phyloP scores from a whole-genome alignment of 2,888 invertebrate species.

The Sarcophaga variegata region DNA sequence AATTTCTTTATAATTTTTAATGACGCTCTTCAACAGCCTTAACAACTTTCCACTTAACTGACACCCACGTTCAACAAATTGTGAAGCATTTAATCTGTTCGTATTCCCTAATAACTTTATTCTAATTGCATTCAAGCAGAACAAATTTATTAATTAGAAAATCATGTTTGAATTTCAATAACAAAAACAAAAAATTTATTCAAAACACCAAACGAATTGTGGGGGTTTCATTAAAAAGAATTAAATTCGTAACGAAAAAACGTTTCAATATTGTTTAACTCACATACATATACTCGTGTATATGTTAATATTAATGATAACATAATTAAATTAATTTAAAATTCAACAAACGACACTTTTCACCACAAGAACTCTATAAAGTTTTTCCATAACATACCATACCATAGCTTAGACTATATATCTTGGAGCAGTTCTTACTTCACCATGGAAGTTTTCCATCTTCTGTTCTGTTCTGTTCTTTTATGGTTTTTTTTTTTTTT shows the following conservation, averaged over 20 bases:
- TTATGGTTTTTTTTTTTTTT: not conserved
- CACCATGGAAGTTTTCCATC: not conserved
- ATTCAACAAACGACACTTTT: constrained; percentile 63
- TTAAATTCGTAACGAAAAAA: not conserved
- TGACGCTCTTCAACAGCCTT: not conserved
- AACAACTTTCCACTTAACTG: not conserved
- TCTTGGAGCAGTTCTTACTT: not conserved
- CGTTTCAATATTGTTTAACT: too few species aligned
- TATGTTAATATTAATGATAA: constrained; percentile 46
- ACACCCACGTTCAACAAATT: constrained; percentile 20
- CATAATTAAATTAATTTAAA: constrained; percentile 64
- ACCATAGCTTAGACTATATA: not conserved
- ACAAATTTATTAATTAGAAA: constrained; percentile 60
- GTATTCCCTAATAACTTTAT: constrained; percentile 10
- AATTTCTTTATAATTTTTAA: not conserved
- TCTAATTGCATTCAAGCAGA: constrained; percentile 34
- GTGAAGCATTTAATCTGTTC: not conserved
- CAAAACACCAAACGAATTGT: constrained; percentile 1
- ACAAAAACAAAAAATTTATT: not conserved
- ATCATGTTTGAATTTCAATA: constrained; percentile 55
- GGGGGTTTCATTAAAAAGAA: constrained; percentile 28
- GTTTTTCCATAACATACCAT: not conserved
- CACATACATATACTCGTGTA: not conserved
- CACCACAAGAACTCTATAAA: constrained; percentile 43
- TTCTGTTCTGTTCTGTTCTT: not conserved